phyloP scores from a whole-genome alignment of 1,140 invertebrate species.

The Lethocerus indicus region DNA sequence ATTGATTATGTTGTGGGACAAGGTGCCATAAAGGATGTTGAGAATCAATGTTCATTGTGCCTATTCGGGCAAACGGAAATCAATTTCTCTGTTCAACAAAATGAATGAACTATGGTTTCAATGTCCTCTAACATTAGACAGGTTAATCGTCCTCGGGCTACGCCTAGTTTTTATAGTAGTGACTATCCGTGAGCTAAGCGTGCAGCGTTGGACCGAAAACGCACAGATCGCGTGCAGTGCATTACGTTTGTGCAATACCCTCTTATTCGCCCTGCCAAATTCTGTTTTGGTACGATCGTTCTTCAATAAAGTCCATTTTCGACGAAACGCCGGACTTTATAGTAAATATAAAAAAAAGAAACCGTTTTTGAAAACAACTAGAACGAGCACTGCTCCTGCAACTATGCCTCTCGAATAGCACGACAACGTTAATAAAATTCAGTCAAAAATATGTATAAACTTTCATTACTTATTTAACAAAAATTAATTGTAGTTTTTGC shows the following conservation, averaged over 20 bases:
- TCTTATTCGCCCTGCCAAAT: background rate
- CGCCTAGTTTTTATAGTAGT: background rate
- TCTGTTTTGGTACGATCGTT: background rate
- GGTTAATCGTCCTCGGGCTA: background rate
- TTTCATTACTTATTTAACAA: too few species aligned
- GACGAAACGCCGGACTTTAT: background rate
- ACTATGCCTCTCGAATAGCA: too few species aligned
- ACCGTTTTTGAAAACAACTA: background rate
- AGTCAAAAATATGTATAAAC: too few species aligned
- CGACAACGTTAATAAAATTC: too few species aligned
- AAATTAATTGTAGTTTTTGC: too few species aligned
- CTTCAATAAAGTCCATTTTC: background rate
- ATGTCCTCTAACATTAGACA: background rate
- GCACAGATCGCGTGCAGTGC: background rate
- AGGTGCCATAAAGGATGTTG: background rate
- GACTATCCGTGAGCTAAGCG: background rate
- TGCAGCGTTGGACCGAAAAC: background rate
- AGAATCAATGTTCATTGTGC: background rate
- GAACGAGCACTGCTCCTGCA: background rate
- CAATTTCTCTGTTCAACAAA: background rate
- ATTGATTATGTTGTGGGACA: too few species aligned
- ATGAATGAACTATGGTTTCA: slow-evolving; percentile 4
- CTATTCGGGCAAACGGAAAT: background rate
- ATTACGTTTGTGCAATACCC: background rate
- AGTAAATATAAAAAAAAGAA: background rate